A percentile compares a stretch with the other conserved stretches of the same genome.
Conservation (phyloP, 2,888 invertebrate genomes). For the Archips xylosteana region DNA sequence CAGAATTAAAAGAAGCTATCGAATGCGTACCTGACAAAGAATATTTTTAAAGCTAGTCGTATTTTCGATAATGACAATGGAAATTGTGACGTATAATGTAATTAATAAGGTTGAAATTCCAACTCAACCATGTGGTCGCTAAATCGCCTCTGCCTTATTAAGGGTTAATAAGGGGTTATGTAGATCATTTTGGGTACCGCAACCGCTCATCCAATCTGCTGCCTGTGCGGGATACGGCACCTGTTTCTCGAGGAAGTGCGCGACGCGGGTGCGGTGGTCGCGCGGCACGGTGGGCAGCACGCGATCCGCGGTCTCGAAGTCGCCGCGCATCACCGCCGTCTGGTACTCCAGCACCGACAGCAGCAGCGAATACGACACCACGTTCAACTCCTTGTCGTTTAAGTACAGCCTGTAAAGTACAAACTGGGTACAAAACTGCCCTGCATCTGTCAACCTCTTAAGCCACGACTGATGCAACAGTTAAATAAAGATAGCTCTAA, state of each 20-base stretch:
- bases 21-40: too few relatives aligned
- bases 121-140: too few relatives aligned
- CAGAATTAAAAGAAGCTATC: too few relatives aligned
- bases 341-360: constrained; percentile 99
- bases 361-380: constrained; percentile 97
- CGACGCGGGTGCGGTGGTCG: constrained; percentile 98
- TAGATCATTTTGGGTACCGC: too few relatives aligned
- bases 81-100: too few relatives aligned
- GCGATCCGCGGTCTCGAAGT: constrained; percentile 97
- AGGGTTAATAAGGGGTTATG: too few relatives aligned
- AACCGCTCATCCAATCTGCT: too few relatives aligned
- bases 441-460: background rate
- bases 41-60: too few relatives aligned
- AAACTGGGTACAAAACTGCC: background rate
- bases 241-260: constrained; percentile 99
- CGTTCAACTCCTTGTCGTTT: constrained; percentile 98
- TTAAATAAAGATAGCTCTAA: too few relatives aligned
- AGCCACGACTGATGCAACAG: background rate
- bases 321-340: constrained; percentile 99
- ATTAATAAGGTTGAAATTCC: too few relatives aligned
- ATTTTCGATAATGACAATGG: too few relatives aligned
- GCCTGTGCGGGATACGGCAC: constrained; percentile 51
- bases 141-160: too few relatives aligned
- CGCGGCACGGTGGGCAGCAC: constrained; percentile 98
- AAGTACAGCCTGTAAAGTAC: constrained; percentile 90